Evolutionary conservation across 2,888 invertebrate genomes (phyloP).

Genomic region (Orthosia cruda): DNA sequence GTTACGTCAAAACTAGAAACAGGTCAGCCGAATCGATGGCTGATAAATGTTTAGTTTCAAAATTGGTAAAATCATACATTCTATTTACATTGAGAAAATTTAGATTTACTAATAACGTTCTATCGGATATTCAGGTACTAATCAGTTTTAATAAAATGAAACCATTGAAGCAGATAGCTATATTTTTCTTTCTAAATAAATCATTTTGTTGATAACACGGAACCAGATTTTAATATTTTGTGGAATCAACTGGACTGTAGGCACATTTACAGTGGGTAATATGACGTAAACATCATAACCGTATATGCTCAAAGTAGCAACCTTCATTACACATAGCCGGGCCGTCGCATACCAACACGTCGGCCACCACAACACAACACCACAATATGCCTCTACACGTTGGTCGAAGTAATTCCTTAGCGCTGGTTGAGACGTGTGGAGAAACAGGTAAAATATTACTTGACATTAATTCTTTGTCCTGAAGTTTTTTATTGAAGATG

Average conservation of each 20-base stretch:
- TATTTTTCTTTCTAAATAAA: too few relatives aligned
- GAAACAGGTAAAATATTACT: neutral
- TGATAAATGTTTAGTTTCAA: conserved; percentile 32
- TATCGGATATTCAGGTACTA: neutral
- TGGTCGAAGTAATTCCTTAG: conserved; percentile 13
- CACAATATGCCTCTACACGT: conserved; percentile 1
- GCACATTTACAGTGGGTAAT: neutral
- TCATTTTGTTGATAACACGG: too few relatives aligned
- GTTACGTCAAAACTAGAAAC: conserved; percentile 61
- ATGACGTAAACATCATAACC: neutral
- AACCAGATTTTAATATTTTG: too few relatives aligned
- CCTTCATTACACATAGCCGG: neutral
- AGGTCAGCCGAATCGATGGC: conserved; percentile 50
- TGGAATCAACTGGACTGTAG: neutral
- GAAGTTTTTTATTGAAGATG: neutral
- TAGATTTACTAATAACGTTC: neutral
- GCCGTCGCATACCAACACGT: too few relatives aligned
- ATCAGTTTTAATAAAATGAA: neutral
- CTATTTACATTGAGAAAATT: neutral
- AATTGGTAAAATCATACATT: neutral
- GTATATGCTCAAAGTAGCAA: conserved; percentile 1
- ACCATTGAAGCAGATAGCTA: too few relatives aligned
- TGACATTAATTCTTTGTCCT: neutral
- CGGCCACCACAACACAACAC: too few relatives aligned
- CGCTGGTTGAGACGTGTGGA: conserved; percentile 1